Percentiles rank a stretch among this genome's conserved stretches.
Evolutionary conservation across 2,797 vertebrate species (phyloP).

Genomic region (Enteromius anoplus): DNA sequence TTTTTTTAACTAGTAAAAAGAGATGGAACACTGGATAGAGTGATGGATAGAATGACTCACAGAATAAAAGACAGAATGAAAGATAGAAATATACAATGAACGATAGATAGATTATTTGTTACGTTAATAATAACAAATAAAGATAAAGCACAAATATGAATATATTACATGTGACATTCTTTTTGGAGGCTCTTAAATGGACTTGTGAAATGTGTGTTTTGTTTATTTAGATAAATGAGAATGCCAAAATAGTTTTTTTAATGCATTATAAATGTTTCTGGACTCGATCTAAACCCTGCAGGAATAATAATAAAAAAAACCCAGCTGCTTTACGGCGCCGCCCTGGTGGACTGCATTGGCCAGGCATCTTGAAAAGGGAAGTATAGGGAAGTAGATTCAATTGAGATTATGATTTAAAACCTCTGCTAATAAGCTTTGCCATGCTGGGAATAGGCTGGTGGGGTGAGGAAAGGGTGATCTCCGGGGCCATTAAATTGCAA

Average conservation of each 20-base stretch:
- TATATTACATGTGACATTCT: neutral
- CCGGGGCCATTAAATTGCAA: constrained; percentile 82
- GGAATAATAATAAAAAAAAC: neutral
- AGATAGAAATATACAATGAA: neutral
- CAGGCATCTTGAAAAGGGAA: constrained; percentile 54
- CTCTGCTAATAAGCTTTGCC: constrained; percentile 78
- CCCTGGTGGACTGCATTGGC: neutral
- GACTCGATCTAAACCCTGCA: neutral
- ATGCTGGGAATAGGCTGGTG: constrained; percentile 71
- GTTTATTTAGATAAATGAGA: neutral
- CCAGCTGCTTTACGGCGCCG: neutral
- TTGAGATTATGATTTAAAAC: constrained; percentile 79
- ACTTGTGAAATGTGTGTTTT: neutral
- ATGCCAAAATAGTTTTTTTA: neutral
- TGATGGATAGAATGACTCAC: neutral
- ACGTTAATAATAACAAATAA: too few species aligned
- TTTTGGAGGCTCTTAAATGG: neutral
- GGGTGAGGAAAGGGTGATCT: constrained; percentile 71
- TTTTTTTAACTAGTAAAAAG: neutral
- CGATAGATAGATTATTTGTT: neutral
- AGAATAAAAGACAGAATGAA: neutral
- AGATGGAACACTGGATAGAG: neutral
- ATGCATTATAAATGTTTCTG: neutral
- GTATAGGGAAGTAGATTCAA: constrained; percentile 62
- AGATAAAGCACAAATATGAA: neutral